Evolutionary conservation across 1,140 invertebrate genomes (phyloP).

Genomic region (Tetramorium simillimum): DNA sequence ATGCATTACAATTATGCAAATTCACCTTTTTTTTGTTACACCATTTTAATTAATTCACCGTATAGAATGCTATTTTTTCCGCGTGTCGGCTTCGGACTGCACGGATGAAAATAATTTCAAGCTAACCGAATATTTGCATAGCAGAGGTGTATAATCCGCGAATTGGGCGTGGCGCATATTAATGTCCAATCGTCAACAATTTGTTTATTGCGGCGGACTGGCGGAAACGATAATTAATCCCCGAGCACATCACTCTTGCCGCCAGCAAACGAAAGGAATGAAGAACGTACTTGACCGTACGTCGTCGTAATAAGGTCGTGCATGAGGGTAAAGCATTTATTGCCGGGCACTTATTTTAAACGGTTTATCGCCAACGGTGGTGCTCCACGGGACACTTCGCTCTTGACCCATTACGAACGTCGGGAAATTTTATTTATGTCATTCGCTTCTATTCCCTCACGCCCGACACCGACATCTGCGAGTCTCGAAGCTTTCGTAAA

Average conservation of each 20-base stretch:
- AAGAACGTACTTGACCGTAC: slow-evolving; percentile 26
- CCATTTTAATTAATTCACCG: slow-evolving; percentile 27
- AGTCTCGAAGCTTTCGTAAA: slow-evolving; percentile 1
- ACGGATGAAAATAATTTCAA: slow-evolving; percentile 5
- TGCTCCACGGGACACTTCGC: slow-evolving; percentile 19
- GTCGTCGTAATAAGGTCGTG: slow-evolving; percentile 3
- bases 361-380: slow-evolving; percentile 43
- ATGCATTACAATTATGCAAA: slow-evolving; percentile 27
- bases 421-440: slow-evolving; percentile 40
- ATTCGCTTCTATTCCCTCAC: background rate
- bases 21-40: background rate
- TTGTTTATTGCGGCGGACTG: background rate
- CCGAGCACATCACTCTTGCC: background rate
- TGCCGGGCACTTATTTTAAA: slow-evolving; percentile 56
- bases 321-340: slow-evolving; percentile 53
- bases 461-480: background rate
- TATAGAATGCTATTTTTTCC: background rate
- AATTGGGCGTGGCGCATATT: background rate
- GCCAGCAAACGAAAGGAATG: background rate
- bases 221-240: slow-evolving; percentile 8
- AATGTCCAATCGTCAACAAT: slow-evolving; percentile 4
- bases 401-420: slow-evolving; percentile 43
- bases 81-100: background rate
- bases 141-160: slow-evolving; percentile 6
- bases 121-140: background rate